Base-by-base conservation (phyloP, 2,888 invertebrate genomes). In the Callosobruchus maculatus region DNA sequence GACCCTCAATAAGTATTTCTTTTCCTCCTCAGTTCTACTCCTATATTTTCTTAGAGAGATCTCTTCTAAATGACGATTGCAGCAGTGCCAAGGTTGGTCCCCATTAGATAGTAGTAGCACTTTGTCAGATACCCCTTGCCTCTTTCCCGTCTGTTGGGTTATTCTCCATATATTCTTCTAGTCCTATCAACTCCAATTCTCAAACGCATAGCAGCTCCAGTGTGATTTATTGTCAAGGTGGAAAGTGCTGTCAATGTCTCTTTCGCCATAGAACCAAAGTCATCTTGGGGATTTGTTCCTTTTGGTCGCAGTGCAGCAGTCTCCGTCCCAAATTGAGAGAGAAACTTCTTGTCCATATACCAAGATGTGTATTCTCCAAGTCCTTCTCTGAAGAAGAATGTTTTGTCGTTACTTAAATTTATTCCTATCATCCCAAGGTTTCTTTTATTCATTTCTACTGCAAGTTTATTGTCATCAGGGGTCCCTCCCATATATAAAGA, bases 291-390 rank as follows among this genome's bases (percentile, higher is more conserved):
- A 70, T 80, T 80, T 5, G 71, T 74, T 0, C 78, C 79, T 72
- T 80, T 73, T 0, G 80, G 79, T 31, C 76, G 76, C 0, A 81
- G 26, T 2, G 80, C 22, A 5, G 75, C 31, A 0, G 78, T 80
- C 66, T 81, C 81, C 0, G 75, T 76, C 49, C 81, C 81, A 72
- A 72, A 81, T 77, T 81, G 80, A 0, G 77, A 71, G 3, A 78
- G 22, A 66, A 81, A 81, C 18, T 75, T 68, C 0, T 71, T 72
- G 71, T 80, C 79, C 74, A 76, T 73, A 69, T 80, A 81, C 81
- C 81, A 80, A 21, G 81, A 81, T 0, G 81, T 81, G 49, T 79
- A 81, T 73, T 80, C 78, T 21, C 78, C 77, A 31, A 73, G 31
- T 2, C 78, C 75, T 67, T 76, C 69, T 20, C 31, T 22, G 21